Evolutionary conservation across 2,888 invertebrate species (phyloP), one percentile per base, ranked within the genome.

Genomic region (Polia nebulosa): DNA sequence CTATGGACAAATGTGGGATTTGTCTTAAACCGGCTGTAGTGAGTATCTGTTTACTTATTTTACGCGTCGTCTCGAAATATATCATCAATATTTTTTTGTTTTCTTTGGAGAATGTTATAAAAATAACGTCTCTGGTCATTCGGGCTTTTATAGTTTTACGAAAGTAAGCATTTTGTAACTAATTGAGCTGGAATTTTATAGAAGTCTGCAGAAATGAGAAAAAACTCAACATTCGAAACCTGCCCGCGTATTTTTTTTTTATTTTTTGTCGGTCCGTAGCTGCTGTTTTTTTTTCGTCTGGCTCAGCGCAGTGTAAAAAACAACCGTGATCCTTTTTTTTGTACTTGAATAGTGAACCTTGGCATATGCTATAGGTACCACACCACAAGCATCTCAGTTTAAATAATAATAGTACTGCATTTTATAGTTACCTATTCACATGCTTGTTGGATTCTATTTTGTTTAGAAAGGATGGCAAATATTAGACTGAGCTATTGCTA

Each of bases 211-310:
- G 81, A 85, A 87, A 85, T 86, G 85, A 89, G 89, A 90, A 94
- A 91, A 91, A 91, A 90, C 89, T 88, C 80, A 83, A 92, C 89
- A 91, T 92, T 92, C 91, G 91, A 93, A 95, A 95, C 94, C 94
- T 92, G 94, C 94, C 94, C 93, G 95, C 94, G 91, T 91, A 92
- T 93, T 94, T 95, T 95, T 94, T 93, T 94, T 93, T 90, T 87
- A 88, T 89, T 87, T 87, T 83, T 80, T 87, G 87, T 88, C 89
- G 88, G 90, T 87, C 90, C 86, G 87, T 87, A 52, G 52, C 86
- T 92, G 93, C n/a, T n/a, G n/a, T n/a, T 92, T 94, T 95, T 93
- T 95, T 95, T 94, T 90, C 92, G 95, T 95, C 94, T 95, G 95
- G 93, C 93, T 92, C 92, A 82, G 91, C 89, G 91, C 90, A 87